Evolutionary conservation across 2,113 vertebrate species (phyloP).

Genomic region (Amia ocellicauda): DNA sequence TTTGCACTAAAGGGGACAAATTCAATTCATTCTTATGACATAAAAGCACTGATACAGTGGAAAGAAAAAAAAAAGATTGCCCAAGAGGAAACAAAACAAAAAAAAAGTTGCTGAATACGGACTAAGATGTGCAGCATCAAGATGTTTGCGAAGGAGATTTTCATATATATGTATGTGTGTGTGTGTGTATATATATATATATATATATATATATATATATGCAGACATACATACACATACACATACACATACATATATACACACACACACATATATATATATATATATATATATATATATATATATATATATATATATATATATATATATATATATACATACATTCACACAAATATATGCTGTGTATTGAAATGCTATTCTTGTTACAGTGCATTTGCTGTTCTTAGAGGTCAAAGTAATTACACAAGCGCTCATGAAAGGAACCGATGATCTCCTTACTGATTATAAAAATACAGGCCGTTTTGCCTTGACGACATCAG

Average conservation of each 20-base stretch:
- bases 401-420: not conserved
- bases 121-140: slow-evolving; percentile 49
- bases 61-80: slow-evolving; percentile 53
- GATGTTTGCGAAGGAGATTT: slow-evolving; percentile 39
- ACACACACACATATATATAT: slow-evolving; percentile 24
- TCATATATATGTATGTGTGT: too few relatives aligned
- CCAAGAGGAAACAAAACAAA: slow-evolving; percentile 76
- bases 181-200: too few relatives aligned
- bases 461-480: not conserved
- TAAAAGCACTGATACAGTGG: slow-evolving; percentile 81
- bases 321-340: too few relatives aligned
- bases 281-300: too few relatives aligned
- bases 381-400: not conserved
- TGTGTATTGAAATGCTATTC: not conserved
- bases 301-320: too few relatives aligned
- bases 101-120: slow-evolving; percentile 71
- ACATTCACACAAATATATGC: too few relatives aligned
- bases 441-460: not conserved
- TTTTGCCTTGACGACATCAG: too few relatives aligned
- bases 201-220: too few relatives aligned
- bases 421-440: not conserved
- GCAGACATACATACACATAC: too few relatives aligned
- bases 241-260: slow-evolving; percentile 26
- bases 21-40: slow-evolving; percentile 99
- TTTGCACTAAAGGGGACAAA: slow-evolving; percentile 97